Evolutionary conservation across 1,140 invertebrate species (phyloP), one percentile per base, ranked within the genome.

Genomic region (Drosophila mauritiana): DNA sequence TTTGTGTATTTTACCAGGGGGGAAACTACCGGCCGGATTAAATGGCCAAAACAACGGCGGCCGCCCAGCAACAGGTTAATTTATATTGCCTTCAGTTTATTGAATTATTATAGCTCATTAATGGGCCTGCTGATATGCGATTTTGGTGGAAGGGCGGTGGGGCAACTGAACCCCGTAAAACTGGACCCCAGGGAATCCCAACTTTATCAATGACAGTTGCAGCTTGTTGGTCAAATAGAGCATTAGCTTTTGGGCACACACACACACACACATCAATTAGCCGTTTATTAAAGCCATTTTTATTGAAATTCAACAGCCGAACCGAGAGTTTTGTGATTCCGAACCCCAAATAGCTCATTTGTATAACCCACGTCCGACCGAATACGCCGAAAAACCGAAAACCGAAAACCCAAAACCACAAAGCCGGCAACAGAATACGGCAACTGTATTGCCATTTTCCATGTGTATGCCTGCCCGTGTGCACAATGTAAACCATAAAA

Each of bases 101-200:
- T 88, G 84, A 86, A 86, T 86, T 86, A 86, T 88, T 88, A 88
- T 83, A 70, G 73, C 84, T 80, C 84, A 86, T 86, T 86, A 86
- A 88, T 83, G 80, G 42, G 52, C 49, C 62, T 75, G 75, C 65
- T 61, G 45, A 72, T 88, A 83, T 76, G 65, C 72, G 67, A 88
- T 83, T 88, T 83, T 43, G 73, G 39, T 3, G 11, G 31, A 11
- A 46, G 25, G 31, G 31, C 59, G 13, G 22, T 7, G 40, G 25
- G 31, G 31, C 59, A 61, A 17, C 45, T 67, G 58, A 49, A 25
- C 57, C 56, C 34, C 22, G 12, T 20, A 63, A 37, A 37, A 25
- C 40, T 36, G 36, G 37, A 20, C 52, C 40, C 73, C 42, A 22
- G 61, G 72, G 53, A 51, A 63, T 52, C 4, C 34, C 5, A 22